Conservation (phyloP, 2,797 vertebrate species). For the Lerista edwardsae region DNA sequence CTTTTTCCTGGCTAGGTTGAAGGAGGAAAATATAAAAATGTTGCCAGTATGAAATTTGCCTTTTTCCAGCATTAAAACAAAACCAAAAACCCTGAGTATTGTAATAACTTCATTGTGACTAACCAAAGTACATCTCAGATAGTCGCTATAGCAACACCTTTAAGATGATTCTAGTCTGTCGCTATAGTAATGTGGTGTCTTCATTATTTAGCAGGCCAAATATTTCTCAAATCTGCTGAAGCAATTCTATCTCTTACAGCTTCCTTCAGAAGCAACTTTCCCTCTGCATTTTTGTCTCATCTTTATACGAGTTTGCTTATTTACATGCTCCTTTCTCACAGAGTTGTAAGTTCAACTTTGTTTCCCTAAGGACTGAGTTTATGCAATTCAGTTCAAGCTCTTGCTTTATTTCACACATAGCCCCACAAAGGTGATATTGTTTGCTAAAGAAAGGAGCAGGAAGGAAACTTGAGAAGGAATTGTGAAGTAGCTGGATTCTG, state of each 20-base stretch:
- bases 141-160: constrained; percentile 30
- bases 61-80: not conserved
- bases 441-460: not conserved
- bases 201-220: constrained; percentile 9
- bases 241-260: not conserved
- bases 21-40: not conserved
- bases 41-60: not conserved
- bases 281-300: not conserved
- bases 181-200: constrained; percentile 12
- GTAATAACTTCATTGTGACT: constrained; percentile 13
- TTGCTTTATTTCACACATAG: not conserved
- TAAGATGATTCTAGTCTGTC: constrained; percentile 10
- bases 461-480: not conserved
- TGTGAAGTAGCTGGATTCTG: not conserved
- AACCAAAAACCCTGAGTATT: not conserved
- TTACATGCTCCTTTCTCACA: not conserved
- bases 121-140: constrained; percentile 15
- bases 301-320: not conserved
- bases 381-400: not conserved
- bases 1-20: not conserved
- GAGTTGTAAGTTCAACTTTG: not conserved
- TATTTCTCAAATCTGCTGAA: not conserved
- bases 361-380: not conserved
- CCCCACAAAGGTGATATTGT: not conserved
- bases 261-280: not conserved